Percentiles rank a stretch among this genome's conserved stretches.
Conservation (phyloP, 2,113 vertebrate species). For the Chloebia gouldiae region DNA sequence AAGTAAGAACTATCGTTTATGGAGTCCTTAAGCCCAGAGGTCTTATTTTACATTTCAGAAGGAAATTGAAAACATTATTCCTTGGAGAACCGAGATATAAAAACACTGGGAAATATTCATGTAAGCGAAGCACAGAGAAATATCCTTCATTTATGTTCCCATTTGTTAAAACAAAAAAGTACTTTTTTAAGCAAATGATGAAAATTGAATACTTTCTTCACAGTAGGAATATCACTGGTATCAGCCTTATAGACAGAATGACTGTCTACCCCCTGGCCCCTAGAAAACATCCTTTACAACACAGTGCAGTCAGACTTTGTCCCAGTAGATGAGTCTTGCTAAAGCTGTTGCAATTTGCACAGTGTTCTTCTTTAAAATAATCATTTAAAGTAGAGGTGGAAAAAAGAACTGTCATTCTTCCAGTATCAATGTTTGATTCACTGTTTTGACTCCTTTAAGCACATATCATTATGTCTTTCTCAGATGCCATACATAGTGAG, state of each 20-base stretch:
- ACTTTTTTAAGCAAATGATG: conserved; percentile 61
- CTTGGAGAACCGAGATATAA: conserved; percentile 34
- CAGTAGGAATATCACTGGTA: not conserved
- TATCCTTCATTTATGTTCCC: conserved; percentile 37
- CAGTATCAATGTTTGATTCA: not conserved
- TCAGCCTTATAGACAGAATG: not conserved
- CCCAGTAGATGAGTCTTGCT: not conserved
- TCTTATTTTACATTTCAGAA: conserved; percentile 66
- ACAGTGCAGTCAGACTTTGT: not conserved
- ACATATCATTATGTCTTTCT: conserved; percentile 18
- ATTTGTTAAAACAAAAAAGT: conserved; percentile 40
- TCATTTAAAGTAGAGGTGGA: not conserved
- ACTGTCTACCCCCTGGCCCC: not conserved
- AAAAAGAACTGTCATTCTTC: not conserved
- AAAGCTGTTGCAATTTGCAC: not conserved
- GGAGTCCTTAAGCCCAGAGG: conserved; percentile 48
- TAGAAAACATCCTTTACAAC: not conserved
- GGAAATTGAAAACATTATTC: conserved; percentile 61
- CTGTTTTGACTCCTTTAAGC: conserved; percentile 50
- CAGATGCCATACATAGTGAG: not conserved
- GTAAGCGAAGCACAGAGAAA: conserved; percentile 36
- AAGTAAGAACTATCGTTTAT: conserved; percentile 22
- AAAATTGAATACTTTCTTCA: conserved; percentile 21
- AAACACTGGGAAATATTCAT: conserved; percentile 56
- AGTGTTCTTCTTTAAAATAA: not conserved